Evolutionary conservation across 2,797 vertebrate genomes (phyloP).

Genomic region (Microhierax caerulescens): DNA sequence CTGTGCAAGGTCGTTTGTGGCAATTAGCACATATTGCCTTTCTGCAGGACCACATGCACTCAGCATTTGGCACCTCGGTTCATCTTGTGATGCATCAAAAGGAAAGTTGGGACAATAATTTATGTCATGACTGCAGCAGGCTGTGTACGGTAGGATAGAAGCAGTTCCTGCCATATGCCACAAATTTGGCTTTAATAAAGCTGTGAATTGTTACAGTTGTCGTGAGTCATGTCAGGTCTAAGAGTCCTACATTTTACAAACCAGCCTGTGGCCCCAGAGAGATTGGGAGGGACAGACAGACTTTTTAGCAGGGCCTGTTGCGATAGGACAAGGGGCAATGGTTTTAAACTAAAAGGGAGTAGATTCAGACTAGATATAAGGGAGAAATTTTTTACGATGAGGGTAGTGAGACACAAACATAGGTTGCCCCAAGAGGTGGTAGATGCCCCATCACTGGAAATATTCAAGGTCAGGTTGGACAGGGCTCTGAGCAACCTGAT

Average conservation of each 20-base stretch:
- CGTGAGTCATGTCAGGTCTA: rapidly evolving
- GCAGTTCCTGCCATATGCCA: background rate
- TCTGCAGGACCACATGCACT: background rate
- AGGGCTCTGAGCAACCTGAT: too few species aligned
- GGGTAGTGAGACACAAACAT: too few species aligned
- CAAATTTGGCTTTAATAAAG: background rate
- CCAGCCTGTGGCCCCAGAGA: background rate
- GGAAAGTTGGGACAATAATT: background rate
- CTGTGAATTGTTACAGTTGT: background rate
- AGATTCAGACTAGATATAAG: too few species aligned
- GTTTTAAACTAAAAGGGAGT: background rate
- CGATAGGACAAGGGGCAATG: background rate
- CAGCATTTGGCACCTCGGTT: background rate
- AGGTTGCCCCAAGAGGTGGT: too few species aligned
- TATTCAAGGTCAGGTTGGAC: too few species aligned
- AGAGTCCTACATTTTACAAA: background rate
- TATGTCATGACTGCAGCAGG: background rate
- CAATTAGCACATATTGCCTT: background rate
- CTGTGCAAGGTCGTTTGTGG: background rate
- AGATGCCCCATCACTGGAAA: too few species aligned
- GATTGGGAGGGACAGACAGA: background rate
- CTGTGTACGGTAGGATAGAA: background rate
- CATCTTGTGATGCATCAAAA: background rate
- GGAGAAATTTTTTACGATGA: too few species aligned
- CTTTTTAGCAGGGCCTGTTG: background rate